A percentile compares a stretch with the other conserved stretches of the same genome.
These are phyloP conservation scores for Grantiella picta DNA, from an alignment of 2,113 vertebrate species.

Conservation along the genomic window DNA sequence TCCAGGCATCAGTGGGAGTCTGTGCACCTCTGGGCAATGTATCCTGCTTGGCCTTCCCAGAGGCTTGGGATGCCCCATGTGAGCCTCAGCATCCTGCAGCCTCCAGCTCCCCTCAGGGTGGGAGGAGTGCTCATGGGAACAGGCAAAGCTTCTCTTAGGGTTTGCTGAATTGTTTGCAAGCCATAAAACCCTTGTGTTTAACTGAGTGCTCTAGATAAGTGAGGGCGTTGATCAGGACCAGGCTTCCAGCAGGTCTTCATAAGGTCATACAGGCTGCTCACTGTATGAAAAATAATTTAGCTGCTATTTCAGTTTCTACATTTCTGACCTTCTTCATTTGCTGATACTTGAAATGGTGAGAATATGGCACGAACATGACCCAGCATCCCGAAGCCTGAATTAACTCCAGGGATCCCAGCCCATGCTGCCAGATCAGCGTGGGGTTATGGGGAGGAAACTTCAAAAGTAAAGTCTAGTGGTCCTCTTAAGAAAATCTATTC, in stretches of 20 bases:
- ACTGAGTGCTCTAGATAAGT: neutral
- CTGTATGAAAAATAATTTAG: neutral
- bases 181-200: neutral
- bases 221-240: neutral
- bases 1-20: fast-evolving
- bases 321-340: neutral
- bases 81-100: neutral
- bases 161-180: neutral
- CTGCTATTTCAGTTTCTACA: neutral
- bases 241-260: neutral
- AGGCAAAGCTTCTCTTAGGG: neutral
- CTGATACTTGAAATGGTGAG: neutral
- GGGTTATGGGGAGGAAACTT: neutral
- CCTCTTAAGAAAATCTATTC: neutral
- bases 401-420: neutral
- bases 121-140: neutral
- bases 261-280: neutral
- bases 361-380: fast-evolving
- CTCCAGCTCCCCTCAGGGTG: neutral
- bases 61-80: neutral
- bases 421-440: neutral
- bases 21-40: fast-evolving
- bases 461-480: neutral
- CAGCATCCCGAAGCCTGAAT: neutral
- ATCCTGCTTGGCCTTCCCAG: neutral